Base-by-base conservation (phyloP, 2,797 vertebrate genomes). In the Bradypus variegatus region DNA sequence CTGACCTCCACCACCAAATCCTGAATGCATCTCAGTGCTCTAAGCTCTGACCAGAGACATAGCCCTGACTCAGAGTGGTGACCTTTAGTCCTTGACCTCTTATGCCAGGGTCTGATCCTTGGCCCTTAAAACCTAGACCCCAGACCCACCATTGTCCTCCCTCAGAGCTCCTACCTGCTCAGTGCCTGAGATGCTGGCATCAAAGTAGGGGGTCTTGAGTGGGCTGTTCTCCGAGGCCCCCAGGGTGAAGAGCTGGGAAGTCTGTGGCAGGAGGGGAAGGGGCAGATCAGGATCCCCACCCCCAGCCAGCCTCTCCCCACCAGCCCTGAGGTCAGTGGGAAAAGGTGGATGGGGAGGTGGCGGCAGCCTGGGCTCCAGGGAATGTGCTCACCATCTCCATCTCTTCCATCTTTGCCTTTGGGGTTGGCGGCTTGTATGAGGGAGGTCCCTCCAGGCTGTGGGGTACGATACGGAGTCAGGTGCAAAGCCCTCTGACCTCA, bases 381-480 rank as follows among this genome's bases (percentile, higher is more conserved):
- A 1, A 70, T 33, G 15, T 5, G 53, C 97, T 96, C 55, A 97
- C 97, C 96, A 92, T 92, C 67, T 97, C 96, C 0, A 72, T 92
- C 29, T 96, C 95, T 7, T 96, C 96, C 50, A 94, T 36, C 89
- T 97, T 96, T 18, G 95, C 64, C 89, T 96, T 95, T 1, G 97
- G 97, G 0, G 96, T 95, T 0, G 97, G 97, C 0, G 97, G 97
- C 88, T 97, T 97, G 88, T 97, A 97, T 1, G 96, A 96, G 0
- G 97, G 97, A 6, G 97, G 97, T 3, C 92, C 97, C 81, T 97
- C 97, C 25, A 97, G 84, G 19, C 97, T 97, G 95, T 45, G 65
- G 31, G 55, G 69, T 11, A 31, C 48, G 23, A 89, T 13, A 29
- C 7, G 48, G 55, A 69, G 29, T 84, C 69, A 94, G 23, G 53